phyloP scores from a whole-genome alignment of 1,140 invertebrate species.

The Venturia canescens region DNA sequence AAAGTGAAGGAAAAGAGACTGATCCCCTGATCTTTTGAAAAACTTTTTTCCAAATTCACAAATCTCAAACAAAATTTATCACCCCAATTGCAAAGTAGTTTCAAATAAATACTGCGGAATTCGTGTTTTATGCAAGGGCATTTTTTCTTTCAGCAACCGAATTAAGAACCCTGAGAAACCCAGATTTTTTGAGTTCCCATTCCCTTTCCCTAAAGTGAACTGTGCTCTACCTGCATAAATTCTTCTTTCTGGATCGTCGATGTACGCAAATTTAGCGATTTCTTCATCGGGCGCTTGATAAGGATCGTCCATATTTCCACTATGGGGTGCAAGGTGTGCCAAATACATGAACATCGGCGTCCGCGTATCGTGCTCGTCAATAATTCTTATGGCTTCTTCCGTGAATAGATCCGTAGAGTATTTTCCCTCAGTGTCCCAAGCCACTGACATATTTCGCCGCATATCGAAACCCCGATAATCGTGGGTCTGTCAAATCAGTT shows the following conservation, averaged over 20 bases:
- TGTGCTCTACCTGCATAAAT: constrained; percentile 85
- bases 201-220: constrained; percentile 51
- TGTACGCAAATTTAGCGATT: constrained; percentile 85
- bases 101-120: too few relatives aligned
- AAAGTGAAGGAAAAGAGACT: too few relatives aligned
- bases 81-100: too few relatives aligned
- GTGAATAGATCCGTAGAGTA: constrained; percentile 90
- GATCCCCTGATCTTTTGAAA: too few relatives aligned
- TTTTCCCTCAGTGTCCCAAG: constrained; percentile 79
- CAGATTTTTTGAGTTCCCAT: too few relatives aligned
- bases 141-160: too few relatives aligned
- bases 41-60: too few relatives aligned
- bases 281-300: constrained; percentile 88
- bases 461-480: constrained; percentile 82
- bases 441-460: constrained; percentile 80
- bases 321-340: constrained; percentile 88
- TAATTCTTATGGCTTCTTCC: constrained; percentile 83
- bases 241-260: constrained; percentile 84
- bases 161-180: too few relatives aligned
- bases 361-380: constrained; percentile 80
- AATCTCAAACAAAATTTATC: too few relatives aligned
- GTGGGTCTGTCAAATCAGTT: constrained; percentile 60
- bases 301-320: constrained; percentile 82
- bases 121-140: too few relatives aligned
- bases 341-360: constrained; percentile 88